Conservation (phyloP, 2,888 invertebrate genomes). For the Mimumesa dahlbomi region DNA sequence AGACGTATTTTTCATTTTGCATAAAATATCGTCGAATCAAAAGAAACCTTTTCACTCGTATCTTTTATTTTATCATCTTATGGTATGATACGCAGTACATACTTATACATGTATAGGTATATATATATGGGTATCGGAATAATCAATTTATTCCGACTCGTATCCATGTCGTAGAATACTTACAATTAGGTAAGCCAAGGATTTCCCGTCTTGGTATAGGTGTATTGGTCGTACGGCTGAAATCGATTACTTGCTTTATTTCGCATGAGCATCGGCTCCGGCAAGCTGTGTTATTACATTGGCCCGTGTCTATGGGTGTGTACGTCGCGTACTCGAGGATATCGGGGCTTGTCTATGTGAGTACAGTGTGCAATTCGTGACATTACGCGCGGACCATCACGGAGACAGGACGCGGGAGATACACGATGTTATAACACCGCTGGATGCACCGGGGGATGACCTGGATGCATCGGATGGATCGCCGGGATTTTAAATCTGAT, state of each 20-base stretch:
- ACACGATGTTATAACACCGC: slow-evolving; percentile 38
- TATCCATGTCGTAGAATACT: slow-evolving; percentile 1
- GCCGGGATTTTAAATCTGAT: slow-evolving; percentile 55
- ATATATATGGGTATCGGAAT: no score
- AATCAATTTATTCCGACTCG: slow-evolving; percentile 23
- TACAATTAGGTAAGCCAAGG: slow-evolving; percentile 52
- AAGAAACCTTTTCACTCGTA: no score
- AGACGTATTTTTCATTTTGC: no score
- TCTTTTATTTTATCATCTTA: no score
- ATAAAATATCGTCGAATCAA: no score
- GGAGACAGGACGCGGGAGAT: slow-evolving; percentile 31
- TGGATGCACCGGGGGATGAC: slow-evolving; percentile 21
- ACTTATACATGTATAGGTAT: no score
- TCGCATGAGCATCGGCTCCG: slow-evolving; percentile 37
- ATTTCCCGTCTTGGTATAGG: no score
- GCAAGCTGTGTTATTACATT: slow-evolving; percentile 39
- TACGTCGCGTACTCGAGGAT: slow-evolving; percentile 12
- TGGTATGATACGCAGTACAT: no score
- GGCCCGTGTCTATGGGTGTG: slow-evolving; percentile 16
- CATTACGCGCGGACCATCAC: slow-evolving; percentile 38
- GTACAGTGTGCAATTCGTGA: slow-evolving; percentile 18
- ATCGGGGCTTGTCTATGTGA: slow-evolving; percentile 7
- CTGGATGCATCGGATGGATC: slow-evolving; percentile 43
- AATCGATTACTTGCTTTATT: slow-evolving; percentile 59
- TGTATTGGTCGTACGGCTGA: slow-evolving; percentile 22